A percentile compares a stretch with the other conserved stretches of the same genome.
phyloP scores from a whole-genome alignment of 2,797 vertebrate genomes.

The Hypotaenidia okinawae region DNA sequence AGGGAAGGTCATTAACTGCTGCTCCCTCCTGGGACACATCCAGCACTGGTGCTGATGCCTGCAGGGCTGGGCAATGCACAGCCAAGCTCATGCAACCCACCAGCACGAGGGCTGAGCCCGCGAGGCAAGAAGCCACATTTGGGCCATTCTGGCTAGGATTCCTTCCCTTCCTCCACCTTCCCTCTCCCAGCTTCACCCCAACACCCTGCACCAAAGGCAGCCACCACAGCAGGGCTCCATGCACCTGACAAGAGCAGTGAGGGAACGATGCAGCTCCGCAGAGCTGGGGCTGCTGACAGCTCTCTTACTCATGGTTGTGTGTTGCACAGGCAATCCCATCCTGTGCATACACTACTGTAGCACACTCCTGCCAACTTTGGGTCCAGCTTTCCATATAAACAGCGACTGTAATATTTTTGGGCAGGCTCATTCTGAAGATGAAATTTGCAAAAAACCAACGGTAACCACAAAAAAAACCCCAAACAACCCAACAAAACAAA shows the following conservation, averaged over 20 bases:
- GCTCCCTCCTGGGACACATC: background rate
- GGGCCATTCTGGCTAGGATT: background rate
- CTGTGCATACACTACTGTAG: background rate
- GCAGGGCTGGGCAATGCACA: fast-evolving
- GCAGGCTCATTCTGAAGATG: background rate
- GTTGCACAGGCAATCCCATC: background rate
- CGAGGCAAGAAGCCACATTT: background rate
- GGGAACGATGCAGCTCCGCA: background rate
- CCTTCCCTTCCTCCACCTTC: background rate
- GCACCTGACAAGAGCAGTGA: background rate
- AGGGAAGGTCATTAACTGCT: too few species aligned
- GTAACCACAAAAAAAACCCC: background rate
- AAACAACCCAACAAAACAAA: background rate
- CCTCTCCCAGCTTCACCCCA: background rate
- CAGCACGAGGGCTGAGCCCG: background rate
- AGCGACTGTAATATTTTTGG: background rate
- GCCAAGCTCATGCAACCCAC: fast-evolving
- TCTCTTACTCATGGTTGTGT: background rate
- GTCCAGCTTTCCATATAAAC: background rate
- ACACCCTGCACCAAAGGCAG: background rate
- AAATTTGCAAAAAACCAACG: background rate
- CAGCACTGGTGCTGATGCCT: fast-evolving
- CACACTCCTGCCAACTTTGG: background rate
- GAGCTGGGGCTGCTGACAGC: background rate
- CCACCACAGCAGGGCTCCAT: fast-evolving